Conservation (phyloP, 2,797 vertebrate species). For the Nothura maculosa region DNA sequence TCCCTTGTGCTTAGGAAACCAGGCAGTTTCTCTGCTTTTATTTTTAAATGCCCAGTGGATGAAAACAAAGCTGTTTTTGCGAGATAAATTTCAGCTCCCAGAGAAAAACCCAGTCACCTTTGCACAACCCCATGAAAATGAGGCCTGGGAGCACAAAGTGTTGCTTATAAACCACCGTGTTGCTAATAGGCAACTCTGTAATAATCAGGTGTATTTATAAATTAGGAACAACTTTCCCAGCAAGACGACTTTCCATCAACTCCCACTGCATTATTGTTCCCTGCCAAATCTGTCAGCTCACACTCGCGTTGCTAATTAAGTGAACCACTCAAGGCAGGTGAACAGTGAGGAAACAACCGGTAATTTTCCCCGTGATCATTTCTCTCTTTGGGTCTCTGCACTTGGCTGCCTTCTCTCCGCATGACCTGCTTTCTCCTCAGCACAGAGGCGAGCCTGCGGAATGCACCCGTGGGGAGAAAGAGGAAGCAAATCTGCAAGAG, state of each 20-base stretch:
- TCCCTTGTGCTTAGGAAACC: background rate
- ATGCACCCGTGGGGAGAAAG: background rate
- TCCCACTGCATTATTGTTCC: conserved; percentile 31
- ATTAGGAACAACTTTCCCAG: conserved; percentile 35
- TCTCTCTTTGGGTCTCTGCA: background rate
- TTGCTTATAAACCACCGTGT: conserved; percentile 8
- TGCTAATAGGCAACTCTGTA: background rate
- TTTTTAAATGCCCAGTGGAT: background rate
- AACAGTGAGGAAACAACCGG: background rate
- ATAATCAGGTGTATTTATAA: conserved; percentile 68
- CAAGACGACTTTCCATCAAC: conserved; percentile 18
- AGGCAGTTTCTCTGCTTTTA: background rate
- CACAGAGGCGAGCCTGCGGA: background rate
- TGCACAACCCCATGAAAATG: conserved; percentile 24
- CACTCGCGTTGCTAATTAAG: conserved; percentile 51
- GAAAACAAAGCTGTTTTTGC: conserved; percentile 34
- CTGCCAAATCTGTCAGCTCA: conserved; percentile 46
- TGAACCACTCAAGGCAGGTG: conserved; percentile 29
- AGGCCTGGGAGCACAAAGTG: background rate
- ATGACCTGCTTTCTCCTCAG: background rate
- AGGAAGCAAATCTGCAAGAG: rapidly evolving
- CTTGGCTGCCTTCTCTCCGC: background rate
- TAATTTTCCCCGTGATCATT: conserved; percentile 30
- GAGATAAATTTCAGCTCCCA: background rate
- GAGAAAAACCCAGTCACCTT: background rate